These are phyloP conservation scores for Drosophila nasuta DNA, from an alignment of 1,140 invertebrate genomes.

Conservation along the genomic window DNA sequence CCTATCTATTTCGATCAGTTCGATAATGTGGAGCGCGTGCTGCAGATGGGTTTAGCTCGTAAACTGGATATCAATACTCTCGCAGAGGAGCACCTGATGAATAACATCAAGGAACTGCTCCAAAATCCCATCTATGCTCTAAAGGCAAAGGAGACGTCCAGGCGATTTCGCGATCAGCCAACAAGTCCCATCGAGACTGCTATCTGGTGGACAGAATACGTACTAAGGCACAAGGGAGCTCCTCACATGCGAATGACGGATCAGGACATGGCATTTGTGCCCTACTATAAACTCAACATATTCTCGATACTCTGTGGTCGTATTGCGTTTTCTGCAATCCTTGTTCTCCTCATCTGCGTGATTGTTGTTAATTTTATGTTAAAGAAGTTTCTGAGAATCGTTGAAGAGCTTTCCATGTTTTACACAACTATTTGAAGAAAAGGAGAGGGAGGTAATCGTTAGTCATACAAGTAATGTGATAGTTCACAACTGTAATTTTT, in stretches of 20 bases:
- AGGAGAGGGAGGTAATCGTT: neutral
- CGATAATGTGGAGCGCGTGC: conserved; percentile 41
- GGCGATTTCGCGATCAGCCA: conserved; percentile 86
- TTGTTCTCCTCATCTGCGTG: conserved; percentile 8
- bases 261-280: conserved; percentile 31
- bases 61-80: no score
- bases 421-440: neutral
- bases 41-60: conserved; percentile 86
- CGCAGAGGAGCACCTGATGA: no score
- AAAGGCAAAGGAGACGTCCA: conserved; percentile 80
- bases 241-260: conserved; percentile 81
- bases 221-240: conserved; percentile 72
- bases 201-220: conserved; percentile 88
- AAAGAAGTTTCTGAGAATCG: neutral
- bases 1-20: conserved; percentile 60
- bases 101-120: conserved; percentile 29
- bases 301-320: conserved; percentile 6
- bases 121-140: conserved; percentile 4
- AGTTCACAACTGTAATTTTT: no score
- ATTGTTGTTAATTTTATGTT: neutral
- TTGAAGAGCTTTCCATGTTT: neutral
- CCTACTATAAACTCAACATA: conserved; percentile 40
- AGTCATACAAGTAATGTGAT: no score
- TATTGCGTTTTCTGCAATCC: conserved; percentile 18
- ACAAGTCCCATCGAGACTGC: conserved; percentile 86